These are phyloP conservation scores for Ceratothoa steindachneri DNA, from an alignment of 2,888 invertebrate genomes.

Conservation along the genomic window DNA sequence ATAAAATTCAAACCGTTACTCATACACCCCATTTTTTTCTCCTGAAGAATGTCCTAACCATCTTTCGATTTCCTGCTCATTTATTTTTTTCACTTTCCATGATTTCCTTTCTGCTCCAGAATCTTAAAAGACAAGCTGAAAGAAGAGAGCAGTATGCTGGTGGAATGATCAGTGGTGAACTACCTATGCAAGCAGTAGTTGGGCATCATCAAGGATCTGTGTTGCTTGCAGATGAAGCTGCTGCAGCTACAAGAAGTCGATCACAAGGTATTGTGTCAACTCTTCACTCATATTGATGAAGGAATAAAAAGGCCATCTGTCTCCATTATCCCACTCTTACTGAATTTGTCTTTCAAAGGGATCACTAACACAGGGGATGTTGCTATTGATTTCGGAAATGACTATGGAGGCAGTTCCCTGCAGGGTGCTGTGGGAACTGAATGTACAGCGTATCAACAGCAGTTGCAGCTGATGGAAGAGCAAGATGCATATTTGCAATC, in stretches of 20 bases:
- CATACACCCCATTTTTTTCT: too few relatives aligned
- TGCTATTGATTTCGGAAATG: constrained; percentile 11
- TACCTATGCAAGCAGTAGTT: constrained; percentile 62
- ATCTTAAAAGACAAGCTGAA: constrained; percentile 88
- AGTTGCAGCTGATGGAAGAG: constrained; percentile 48
- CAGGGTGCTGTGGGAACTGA: constrained; percentile 67
- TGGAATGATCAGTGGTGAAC: constrained; percentile 61
- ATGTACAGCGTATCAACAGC: constrained; percentile 48
- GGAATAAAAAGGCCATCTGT: too few relatives aligned
- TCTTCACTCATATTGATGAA: too few relatives aligned
- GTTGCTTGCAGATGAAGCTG: constrained; percentile 53
- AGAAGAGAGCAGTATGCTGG: constrained; percentile 87
- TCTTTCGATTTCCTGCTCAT: too few relatives aligned
- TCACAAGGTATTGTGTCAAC: background rate
- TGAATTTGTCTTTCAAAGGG: too few relatives aligned
- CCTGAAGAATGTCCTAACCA: too few relatives aligned
- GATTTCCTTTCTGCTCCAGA: too few relatives aligned
- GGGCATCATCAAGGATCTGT: constrained; percentile 56
- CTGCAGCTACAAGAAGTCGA: constrained; percentile 50
- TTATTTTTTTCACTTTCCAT: too few relatives aligned
- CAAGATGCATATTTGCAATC: constrained; percentile 82
- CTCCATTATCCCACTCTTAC: too few relatives aligned
- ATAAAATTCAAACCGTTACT: too few relatives aligned
- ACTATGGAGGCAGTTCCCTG: background rate
- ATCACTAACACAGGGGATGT: background rate